These are phyloP conservation scores for Chrysocyon brachyurus DNA, from an alignment of 2,797 vertebrate species.

Conservation along the genomic window DNA sequence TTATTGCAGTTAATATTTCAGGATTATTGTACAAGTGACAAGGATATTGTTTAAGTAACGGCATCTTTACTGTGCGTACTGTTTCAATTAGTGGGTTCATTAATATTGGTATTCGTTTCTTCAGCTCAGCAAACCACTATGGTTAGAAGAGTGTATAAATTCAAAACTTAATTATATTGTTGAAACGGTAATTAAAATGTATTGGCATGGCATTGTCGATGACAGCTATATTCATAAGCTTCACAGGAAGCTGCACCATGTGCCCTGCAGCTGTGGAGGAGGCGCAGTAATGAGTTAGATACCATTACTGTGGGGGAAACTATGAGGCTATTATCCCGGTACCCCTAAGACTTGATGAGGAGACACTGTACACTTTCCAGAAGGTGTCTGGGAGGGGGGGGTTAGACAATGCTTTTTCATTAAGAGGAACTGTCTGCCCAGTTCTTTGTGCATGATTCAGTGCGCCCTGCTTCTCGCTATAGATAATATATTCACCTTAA, in stretches of 20 bases:
- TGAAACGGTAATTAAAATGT: conserved; percentile 87
- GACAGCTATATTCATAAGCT: conserved; percentile 81
- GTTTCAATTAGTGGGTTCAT: conserved; percentile 86
- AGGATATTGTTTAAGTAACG: conserved; percentile 66
- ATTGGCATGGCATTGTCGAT: conserved; percentile 84
- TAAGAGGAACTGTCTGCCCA: not conserved
- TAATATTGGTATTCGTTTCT: conserved; percentile 85
- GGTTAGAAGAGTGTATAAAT: conserved; percentile 84
- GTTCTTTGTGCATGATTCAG: not conserved
- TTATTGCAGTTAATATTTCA: conserved; percentile 52
- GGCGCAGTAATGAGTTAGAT: not conserved
- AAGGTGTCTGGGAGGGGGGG: not conserved
- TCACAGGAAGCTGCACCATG: not conserved
- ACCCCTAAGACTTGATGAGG: not conserved
- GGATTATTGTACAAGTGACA: conserved; percentile 19
- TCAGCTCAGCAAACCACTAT: conserved; percentile 78
- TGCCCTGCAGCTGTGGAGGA: not conserved
- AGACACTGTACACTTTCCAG: not conserved
- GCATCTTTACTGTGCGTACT: conserved; percentile 80
- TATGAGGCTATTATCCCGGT: not conserved
- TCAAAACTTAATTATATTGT: conserved; percentile 86
- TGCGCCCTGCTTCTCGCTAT: not conserved
- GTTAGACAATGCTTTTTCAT: not conserved
- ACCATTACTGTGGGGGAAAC: not conserved
- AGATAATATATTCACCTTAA: conserved; percentile 62